These are phyloP conservation scores for Chloroclysta siterata DNA, from an alignment of 2,888 invertebrate genomes.

Conservation along the genomic window DNA sequence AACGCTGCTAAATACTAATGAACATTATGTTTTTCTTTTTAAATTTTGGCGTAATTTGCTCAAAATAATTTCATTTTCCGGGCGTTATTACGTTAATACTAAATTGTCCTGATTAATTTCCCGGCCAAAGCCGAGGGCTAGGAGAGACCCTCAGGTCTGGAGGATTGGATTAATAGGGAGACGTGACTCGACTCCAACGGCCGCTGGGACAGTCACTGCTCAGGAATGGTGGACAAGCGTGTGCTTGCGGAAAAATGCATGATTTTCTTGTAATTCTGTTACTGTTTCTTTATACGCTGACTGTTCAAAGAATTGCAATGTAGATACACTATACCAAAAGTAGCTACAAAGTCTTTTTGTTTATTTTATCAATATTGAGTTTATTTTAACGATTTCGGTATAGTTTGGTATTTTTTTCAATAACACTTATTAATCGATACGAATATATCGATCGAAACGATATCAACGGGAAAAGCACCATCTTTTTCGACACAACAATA, in stretches of 20 bases:
- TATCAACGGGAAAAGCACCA: too few relatives aligned
- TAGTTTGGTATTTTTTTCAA: too few relatives aligned
- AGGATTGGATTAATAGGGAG: constrained; percentile 54
- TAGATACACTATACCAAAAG: too few relatives aligned
- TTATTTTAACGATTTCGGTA: too few relatives aligned
- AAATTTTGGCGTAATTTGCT: constrained; percentile 5
- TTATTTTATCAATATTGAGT: too few relatives aligned
- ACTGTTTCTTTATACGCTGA: too few relatives aligned
- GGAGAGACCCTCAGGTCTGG: constrained; percentile 23
- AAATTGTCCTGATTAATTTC: constrained; percentile 45
- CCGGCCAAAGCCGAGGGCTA: constrained; percentile 21
- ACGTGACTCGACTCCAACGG: constrained; percentile 63
- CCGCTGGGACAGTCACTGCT: constrained; percentile 25
- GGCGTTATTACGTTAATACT: constrained; percentile 40
- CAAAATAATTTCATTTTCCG: constrained; percentile 31
- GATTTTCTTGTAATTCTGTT: too few relatives aligned
- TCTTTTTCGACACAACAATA: too few relatives aligned
- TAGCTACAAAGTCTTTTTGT: too few relatives aligned
- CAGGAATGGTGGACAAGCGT: background rate
- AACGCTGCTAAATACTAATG: background rate
- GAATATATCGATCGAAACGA: too few relatives aligned
- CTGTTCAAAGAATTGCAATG: too few relatives aligned
- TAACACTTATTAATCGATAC: too few relatives aligned
- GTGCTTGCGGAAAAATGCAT: background rate
- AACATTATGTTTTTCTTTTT: background rate